Conservation (phyloP, 2,888 invertebrate species). For the Drosophila stalkeri region DNA sequence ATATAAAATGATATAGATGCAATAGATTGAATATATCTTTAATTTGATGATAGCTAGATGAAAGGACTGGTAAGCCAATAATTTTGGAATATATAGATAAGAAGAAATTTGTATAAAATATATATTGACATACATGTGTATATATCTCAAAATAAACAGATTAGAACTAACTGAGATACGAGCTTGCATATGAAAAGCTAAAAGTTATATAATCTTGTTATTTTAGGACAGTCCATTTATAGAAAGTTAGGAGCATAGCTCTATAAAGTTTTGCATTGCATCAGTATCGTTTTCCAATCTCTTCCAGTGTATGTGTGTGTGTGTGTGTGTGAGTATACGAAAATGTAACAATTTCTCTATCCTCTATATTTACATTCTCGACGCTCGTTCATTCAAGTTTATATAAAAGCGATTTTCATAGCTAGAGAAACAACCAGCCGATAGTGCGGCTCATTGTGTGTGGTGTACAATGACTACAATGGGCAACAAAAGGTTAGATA, state of each 20-base stretch:
- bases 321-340: neutral
- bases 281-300: neutral
- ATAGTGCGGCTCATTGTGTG: slow-evolving; percentile 67
- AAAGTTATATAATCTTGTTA: neutral
- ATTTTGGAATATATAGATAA: neutral
- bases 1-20: too few species aligned
- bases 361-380: slow-evolving; percentile 45
- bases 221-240: neutral
- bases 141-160: too few species aligned
- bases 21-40: neutral
- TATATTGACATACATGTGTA: too few species aligned
- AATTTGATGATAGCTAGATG: too few species aligned
- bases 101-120: too few species aligned
- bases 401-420: slow-evolving; percentile 72
- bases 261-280: neutral
- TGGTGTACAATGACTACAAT: slow-evolving; percentile 68
- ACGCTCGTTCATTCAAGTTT: slow-evolving; percentile 63
- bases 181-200: neutral
- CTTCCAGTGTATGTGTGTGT: neutral
- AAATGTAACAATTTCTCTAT: slow-evolving; percentile 34
- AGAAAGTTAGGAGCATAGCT: neutral
- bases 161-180: neutral
- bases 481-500: slow-evolving; percentile 78
- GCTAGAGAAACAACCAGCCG: slow-evolving; percentile 48
- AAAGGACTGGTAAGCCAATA: neutral